Conservation (phyloP, 2,113 vertebrate genomes). For the Elaphurus davidianus region DNA sequence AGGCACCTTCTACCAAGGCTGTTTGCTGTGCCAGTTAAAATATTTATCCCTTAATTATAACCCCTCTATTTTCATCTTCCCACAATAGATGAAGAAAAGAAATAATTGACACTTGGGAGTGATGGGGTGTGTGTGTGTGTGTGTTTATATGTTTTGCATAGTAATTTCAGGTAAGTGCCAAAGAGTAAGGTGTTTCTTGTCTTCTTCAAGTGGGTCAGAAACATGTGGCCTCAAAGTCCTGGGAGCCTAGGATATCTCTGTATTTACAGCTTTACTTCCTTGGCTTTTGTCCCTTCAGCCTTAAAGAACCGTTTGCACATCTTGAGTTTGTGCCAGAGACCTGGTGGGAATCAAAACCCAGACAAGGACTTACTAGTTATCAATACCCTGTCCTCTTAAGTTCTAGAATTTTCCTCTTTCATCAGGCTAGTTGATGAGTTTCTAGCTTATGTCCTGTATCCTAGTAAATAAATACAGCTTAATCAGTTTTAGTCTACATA, state of each 20-base stretch:
- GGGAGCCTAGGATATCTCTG: not conserved
- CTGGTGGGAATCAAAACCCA: not conserved
- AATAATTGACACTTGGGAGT: not conserved
- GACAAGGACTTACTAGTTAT: not conserved
- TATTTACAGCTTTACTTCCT: not conserved
- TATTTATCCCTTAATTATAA: not conserved
- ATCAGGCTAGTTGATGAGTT: not conserved
- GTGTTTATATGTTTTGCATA: not conserved
- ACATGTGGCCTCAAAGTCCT: not conserved
- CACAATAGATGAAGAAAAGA: not conserved
- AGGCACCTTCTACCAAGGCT: not conserved
- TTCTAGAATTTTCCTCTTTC: not conserved
- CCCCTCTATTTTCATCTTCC: not conserved
- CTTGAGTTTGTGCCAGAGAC: not conserved
- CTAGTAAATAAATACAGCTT: not conserved
- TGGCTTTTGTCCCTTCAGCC: not conserved
- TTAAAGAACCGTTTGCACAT: not conserved
- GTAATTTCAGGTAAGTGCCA: not conserved
- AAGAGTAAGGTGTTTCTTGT: not conserved
- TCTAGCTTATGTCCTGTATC: not conserved
- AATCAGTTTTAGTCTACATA: not conserved
- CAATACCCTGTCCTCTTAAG: not conserved
- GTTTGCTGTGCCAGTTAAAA: not conserved
- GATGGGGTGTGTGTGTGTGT: not conserved
- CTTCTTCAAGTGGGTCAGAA: not conserved